These are phyloP conservation scores for Melieria crassipennis DNA, from an alignment of 2,888 invertebrate genomes.

Conservation along the genomic window DNA sequence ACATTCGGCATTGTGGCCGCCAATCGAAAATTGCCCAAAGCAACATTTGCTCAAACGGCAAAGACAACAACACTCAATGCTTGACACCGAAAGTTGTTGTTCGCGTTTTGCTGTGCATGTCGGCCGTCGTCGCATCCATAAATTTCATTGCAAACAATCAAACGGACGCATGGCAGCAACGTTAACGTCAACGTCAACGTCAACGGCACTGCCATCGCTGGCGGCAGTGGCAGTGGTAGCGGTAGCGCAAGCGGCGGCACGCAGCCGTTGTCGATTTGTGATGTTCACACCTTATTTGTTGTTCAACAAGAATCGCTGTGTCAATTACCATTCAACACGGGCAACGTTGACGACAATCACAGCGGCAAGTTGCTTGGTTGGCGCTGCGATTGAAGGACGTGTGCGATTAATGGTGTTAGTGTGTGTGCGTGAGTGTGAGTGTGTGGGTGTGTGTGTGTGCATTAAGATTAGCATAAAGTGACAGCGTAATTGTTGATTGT, in stretches of 20 bases:
- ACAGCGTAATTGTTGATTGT: background rate
- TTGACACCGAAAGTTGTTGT: background rate
- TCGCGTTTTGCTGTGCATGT: background rate
- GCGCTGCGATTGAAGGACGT: no score
- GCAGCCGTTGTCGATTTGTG: background rate
- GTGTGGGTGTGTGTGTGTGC: slow-evolving; percentile 1
- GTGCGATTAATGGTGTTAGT: no score
- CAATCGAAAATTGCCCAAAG: background rate
- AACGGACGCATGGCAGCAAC: no score
- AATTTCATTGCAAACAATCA: no score
- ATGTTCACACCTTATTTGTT: slow-evolving; percentile 24
- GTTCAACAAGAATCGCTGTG: slow-evolving; percentile 11
- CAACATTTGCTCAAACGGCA: background rate
- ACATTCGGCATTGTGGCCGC: no score
- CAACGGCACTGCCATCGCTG: no score
- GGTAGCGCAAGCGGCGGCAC: no score
- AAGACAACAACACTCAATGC: background rate
- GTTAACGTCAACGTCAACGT: no score
- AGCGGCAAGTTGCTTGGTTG: background rate
- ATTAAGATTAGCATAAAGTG: slow-evolving; percentile 31
- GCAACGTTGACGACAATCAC: slow-evolving; percentile 1
- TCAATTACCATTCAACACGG: slow-evolving; percentile 4
- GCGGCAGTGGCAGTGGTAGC: no score
- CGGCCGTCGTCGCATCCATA: no score
- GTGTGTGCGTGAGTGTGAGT: no score